These are phyloP conservation scores for Tetramorium bicarinatum DNA, from an alignment of 2,888 invertebrate species.

Conservation along the genomic window DNA sequence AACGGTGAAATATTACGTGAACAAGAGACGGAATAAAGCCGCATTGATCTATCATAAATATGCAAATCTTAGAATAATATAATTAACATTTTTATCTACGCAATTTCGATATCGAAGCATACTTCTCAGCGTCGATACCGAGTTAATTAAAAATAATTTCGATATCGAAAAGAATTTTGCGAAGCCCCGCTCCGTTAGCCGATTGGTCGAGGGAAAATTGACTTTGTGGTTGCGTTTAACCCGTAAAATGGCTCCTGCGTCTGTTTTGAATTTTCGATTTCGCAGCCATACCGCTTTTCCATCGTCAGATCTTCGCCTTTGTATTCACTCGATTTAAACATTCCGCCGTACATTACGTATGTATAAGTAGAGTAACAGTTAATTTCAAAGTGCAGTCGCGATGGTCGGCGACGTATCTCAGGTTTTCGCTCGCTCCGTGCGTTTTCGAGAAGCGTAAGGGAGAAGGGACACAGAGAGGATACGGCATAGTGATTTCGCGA, in stretches of 20 bases:
- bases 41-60: slow-evolving; percentile 19
- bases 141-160: slow-evolving; percentile 43
- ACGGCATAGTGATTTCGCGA: slow-evolving; percentile 37
- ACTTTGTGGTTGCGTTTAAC: slow-evolving; percentile 27
- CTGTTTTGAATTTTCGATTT: slow-evolving; percentile 56
- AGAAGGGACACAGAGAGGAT: not conserved
- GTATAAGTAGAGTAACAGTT: slow-evolving; percentile 50
- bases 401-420: slow-evolving; percentile 34
- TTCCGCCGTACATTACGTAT: slow-evolving; percentile 46
- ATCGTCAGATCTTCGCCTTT: slow-evolving; percentile 27
- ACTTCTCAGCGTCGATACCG: not conserved
- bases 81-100: slow-evolving; percentile 49
- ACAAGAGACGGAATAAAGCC: not conserved
- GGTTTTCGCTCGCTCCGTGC: slow-evolving; percentile 11
- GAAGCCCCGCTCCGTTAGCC: not conserved
- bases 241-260: slow-evolving; percentile 36
- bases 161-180: slow-evolving; percentile 38
- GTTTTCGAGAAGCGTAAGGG: not conserved
- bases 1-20: slow-evolving; percentile 19
- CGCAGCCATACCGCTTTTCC: not conserved
- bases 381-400: slow-evolving; percentile 45
- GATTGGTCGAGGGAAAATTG: slow-evolving; percentile 17
- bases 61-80: slow-evolving; percentile 43
- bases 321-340: slow-evolving; percentile 34
- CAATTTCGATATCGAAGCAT: slow-evolving; percentile 37